Conservation (phyloP, 35 echinoderm and acorn worm genomes). For the Hemicentrotus pulcherrimus region DNA sequence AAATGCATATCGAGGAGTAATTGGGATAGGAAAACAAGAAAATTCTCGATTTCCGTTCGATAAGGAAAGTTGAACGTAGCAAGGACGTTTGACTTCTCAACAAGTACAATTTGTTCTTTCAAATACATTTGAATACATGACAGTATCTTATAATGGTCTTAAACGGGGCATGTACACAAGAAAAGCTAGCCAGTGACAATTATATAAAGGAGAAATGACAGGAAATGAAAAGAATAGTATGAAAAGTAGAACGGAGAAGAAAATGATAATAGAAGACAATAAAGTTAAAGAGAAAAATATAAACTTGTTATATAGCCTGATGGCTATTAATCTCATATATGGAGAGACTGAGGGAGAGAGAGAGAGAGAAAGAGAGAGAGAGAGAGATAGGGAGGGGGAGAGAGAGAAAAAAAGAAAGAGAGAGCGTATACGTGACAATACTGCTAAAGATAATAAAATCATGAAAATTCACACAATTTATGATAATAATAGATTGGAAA, state of each 20-base stretch:
- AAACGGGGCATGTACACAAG: not conserved
- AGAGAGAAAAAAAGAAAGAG: no score
- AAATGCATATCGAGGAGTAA: constrained; percentile 12
- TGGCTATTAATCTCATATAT: no score
- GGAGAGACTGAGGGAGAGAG: no score
- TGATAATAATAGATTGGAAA: no score
- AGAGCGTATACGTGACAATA: no score
- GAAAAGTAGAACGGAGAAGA: not conserved
- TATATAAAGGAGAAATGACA: not conserved
- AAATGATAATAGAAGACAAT: not conserved
- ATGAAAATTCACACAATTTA: no score
- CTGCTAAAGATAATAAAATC: no score
- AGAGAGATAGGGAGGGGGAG: no score
- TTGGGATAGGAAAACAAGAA: not conserved
- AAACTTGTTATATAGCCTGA: no score
- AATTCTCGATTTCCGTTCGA: not conserved
- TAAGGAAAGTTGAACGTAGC: not conserved
- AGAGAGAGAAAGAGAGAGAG: no score
- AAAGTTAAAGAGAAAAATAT: no score
- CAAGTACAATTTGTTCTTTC: not conserved
- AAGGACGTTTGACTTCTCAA: not conserved
- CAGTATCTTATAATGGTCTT: not conserved
- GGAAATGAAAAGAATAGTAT: not conserved
- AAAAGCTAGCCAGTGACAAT: not conserved
- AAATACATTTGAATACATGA: not conserved